A percentile compares a stretch with the other conserved stretches of the same genome.
These are phyloP conservation scores for Salvator merianae DNA, from an alignment of 2,113 vertebrate genomes.

Conservation along the genomic window DNA sequence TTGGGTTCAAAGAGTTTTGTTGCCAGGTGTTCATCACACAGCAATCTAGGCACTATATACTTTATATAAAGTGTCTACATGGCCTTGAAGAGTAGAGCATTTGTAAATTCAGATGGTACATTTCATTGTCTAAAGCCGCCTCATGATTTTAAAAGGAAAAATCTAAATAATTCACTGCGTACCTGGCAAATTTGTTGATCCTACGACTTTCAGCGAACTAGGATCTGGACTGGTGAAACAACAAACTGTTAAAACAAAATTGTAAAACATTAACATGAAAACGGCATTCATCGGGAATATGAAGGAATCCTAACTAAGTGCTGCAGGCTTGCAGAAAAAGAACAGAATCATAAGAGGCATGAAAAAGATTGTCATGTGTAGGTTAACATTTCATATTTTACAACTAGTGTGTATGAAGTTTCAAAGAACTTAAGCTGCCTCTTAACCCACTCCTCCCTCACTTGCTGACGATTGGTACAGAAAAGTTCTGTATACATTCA, in stretches of 20 bases:
- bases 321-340: neutral
- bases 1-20: neutral
- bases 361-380: neutral
- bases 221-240: conserved; percentile 18
- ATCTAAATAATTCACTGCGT: conserved; percentile 23
- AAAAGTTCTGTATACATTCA: neutral
- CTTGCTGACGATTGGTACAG: neutral
- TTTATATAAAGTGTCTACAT: neutral
- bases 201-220: conserved; percentile 60
- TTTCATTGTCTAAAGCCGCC: neutral
- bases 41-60: neutral
- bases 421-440: neutral
- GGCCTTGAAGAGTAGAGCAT: neutral
- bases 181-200: conserved; percentile 59
- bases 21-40: neutral
- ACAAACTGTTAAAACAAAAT: conserved; percentile 52
- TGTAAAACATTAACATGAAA: neutral
- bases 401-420: neutral
- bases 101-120: neutral
- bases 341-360: neutral
- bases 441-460: neutral
- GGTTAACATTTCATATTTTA: neutral
- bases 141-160: neutral
- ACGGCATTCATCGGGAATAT: neutral
- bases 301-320: neutral